Evolutionary conservation across 2,888 invertebrate species (phyloP).

Genomic region (Scrobipalpa costella): DNA sequence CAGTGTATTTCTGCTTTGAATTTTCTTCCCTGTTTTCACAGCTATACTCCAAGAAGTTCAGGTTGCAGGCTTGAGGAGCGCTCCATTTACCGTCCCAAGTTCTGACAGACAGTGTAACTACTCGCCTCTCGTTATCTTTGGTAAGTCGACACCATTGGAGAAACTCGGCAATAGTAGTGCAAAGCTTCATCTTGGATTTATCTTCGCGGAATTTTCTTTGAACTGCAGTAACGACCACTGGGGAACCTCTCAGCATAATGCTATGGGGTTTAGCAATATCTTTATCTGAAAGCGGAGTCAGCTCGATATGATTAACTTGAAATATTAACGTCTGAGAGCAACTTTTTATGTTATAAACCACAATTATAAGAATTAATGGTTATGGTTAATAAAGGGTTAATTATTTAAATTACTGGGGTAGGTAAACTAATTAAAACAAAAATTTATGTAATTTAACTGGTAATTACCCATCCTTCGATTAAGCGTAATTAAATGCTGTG

Average conservation of each 20-base stretch:
- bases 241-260: constrained; percentile 44
- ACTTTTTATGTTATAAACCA: neutral
- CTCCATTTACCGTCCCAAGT: neutral
- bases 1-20: no score
- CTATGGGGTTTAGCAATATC: constrained; percentile 29
- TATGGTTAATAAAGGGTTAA: constrained; percentile 31
- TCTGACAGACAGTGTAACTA: neutral
- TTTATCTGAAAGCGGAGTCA: constrained; percentile 5
- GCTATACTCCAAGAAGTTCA: neutral
- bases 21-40: neutral
- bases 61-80: neutral
- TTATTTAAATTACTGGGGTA: constrained; percentile 28
- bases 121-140: neutral
- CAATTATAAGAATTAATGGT: neutral
- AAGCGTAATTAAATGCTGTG: constrained; percentile 8
- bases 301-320: neutral
- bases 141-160: constrained; percentile 9
- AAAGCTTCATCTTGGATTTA: constrained; percentile 52
- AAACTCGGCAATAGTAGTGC: constrained; percentile 21
- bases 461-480: constrained; percentile 18
- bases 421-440: constrained; percentile 16
- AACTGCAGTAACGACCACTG: constrained; percentile 52
- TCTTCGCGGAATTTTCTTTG: constrained; percentile 56
- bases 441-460: constrained; percentile 14
- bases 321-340: neutral